Evolutionary conservation across 2,797 vertebrate species (phyloP), one percentile per base, ranked within the genome.

Genomic region (Hapalemur alaotrensis): DNA sequence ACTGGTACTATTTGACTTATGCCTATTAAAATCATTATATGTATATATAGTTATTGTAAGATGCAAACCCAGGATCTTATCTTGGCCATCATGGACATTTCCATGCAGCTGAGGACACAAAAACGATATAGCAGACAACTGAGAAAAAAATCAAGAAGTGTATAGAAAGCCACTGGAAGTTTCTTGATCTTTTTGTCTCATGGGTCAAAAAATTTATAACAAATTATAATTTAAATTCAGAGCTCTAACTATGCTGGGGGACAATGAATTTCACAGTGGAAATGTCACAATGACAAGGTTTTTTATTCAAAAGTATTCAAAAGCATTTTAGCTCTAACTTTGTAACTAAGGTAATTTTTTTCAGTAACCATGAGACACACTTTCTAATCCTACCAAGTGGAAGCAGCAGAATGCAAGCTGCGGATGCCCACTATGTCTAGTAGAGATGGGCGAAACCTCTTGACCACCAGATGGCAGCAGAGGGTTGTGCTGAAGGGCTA

Each of bases 381-480:
- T 70, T 70, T 84, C 23, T 35, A 63, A 38, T 78, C 59, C 52
- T 50, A 38, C 41, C 10, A 12, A 0, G 9, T 63, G 54, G 32
- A 35, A 72, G 25, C 43, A n/a, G 10, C 11, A 7, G 2, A 11
- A 14, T 46, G 15, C 7, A 28, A 25, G 2, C 30, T 43, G 6
- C 46, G 20, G 30, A 1, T 46, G 22, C 7, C 63, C 57, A 7
- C 8, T 35, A 7, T 3, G 0, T 14, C 18, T 41, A 5, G 32
- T 6, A 41, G 17, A 78, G 80, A 35, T 18, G 28, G 18, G 59
- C 10, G 63, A 69, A 23, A 67, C 4, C 3, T 3, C 28, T 0
- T 41, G 25, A 20, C 81, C 93, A 65, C 46, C 48, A 94, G 97
- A 41, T 48, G 89, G 76, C 84, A 92, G 95, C 88, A 96, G 86